These are phyloP conservation scores for Melanotaenia boesemani DNA, from an alignment of 2,797 vertebrate species.

Conservation along the genomic window DNA sequence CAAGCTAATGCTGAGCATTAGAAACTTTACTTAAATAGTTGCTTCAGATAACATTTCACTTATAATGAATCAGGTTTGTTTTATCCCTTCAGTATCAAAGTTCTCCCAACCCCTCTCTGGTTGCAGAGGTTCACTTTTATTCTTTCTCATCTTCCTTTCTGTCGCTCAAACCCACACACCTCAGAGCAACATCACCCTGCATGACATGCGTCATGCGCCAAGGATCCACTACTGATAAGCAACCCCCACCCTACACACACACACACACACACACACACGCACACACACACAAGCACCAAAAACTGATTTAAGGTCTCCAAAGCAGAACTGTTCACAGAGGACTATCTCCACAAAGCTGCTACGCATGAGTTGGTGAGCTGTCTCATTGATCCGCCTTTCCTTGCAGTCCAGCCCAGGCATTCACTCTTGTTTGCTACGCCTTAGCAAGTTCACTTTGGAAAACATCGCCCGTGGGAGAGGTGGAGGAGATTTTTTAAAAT, in stretches of 20 bases:
- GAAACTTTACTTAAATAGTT: slow-evolving; percentile 18
- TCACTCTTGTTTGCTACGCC: slow-evolving; percentile 78
- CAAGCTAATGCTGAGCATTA: slow-evolving; percentile 1
- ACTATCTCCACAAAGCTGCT: slow-evolving; percentile 78
- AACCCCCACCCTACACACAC: slow-evolving; percentile 32
- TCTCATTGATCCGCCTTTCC: slow-evolving; percentile 80
- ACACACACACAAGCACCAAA: slow-evolving; percentile 33
- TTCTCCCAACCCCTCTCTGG: slow-evolving; percentile 8
- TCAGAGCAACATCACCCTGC: slow-evolving; percentile 53
- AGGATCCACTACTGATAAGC: slow-evolving; percentile 73
- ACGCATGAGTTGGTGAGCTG: slow-evolving; percentile 75
- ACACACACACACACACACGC: slow-evolving; percentile 4
- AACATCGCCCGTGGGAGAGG: slow-evolving; percentile 73
- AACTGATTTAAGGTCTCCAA: slow-evolving; percentile 78
- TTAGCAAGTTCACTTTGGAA: slow-evolving; percentile 77
- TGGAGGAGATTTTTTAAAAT: slow-evolving; percentile 41
- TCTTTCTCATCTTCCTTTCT: slow-evolving; percentile 36
- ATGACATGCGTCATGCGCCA: slow-evolving; percentile 71
- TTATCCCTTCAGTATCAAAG: slow-evolving; percentile 4
- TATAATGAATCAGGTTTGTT: slow-evolving; percentile 19
- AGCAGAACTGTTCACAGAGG: slow-evolving; percentile 78
- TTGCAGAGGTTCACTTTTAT: slow-evolving; percentile 42
- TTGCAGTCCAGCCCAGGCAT: slow-evolving; percentile 68
- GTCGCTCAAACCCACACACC: slow-evolving; percentile 50
- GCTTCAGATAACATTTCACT: slow-evolving; percentile 1